phyloP scores from a whole-genome alignment of 2,113 vertebrate species.

The Acanthochromis polyacanthus region DNA sequence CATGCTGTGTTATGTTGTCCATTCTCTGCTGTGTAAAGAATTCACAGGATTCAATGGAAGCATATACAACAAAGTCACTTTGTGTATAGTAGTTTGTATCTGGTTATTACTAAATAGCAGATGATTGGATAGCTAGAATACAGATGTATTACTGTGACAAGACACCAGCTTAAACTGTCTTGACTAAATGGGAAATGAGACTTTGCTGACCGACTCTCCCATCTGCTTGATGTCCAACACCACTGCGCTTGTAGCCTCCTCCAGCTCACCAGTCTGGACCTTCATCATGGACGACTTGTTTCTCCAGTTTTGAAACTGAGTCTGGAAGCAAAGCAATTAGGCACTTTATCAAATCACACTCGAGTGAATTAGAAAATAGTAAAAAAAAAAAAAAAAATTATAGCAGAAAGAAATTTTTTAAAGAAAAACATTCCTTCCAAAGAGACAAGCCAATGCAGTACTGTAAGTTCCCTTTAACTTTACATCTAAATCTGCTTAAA shows the following conservation, averaged over 20 bases:
- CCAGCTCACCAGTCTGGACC: slow-evolving; percentile 81
- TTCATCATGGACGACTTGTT: slow-evolving; percentile 84
- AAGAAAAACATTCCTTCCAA: neutral
- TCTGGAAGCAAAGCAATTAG: slow-evolving; percentile 74
- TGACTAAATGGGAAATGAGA: neutral
- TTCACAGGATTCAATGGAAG: no score
- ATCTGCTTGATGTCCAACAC: slow-evolving; percentile 83
- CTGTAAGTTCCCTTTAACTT: no score
- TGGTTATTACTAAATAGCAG: no score
- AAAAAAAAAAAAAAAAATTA: neutral
- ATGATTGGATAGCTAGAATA: no score
- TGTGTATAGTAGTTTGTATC: no score
- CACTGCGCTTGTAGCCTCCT: slow-evolving; percentile 79
- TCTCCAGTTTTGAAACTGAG: slow-evolving; percentile 87
- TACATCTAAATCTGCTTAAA: no score
- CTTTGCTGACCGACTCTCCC: slow-evolving; percentile 83
- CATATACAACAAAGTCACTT: no score
- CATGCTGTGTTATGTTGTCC: neutral
- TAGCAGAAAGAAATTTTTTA: neutral
- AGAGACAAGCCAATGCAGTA: no score
- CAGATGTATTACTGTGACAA: no score
- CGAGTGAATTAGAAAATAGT: neutral
- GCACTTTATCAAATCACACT: neutral
- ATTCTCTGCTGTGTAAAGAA: no score
- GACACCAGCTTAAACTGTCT: no score